Percentiles rank a stretch among this genome's conserved stretches.
Evolutionary conservation across 1,140 invertebrate species (phyloP).

Genomic region (Scaptodrosophila lebanonensis): DNA sequence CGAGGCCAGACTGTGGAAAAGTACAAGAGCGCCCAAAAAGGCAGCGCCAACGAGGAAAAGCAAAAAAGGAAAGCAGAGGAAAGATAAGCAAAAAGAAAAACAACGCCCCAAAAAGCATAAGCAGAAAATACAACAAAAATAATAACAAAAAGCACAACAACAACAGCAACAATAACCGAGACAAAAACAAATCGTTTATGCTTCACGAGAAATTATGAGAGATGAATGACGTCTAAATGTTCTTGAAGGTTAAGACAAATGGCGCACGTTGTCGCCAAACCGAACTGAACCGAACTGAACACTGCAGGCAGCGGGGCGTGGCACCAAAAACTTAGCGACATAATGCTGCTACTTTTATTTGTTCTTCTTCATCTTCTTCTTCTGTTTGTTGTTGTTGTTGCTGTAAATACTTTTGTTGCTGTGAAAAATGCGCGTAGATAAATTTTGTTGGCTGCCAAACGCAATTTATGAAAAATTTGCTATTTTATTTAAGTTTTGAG

Average conservation of each 20-base stretch:
- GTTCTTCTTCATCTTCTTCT: too few relatives aligned
- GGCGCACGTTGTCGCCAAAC: slow-evolving; percentile 53
- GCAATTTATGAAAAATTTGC: slow-evolving; percentile 7
- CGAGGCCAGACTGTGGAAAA: slow-evolving; percentile 45
- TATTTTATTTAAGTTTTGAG: too few relatives aligned
- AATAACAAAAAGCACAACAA: slow-evolving; percentile 1
- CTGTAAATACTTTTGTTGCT: background rate
- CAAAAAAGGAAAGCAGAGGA: background rate
- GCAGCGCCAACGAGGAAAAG: too few relatives aligned
- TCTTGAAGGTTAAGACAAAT: slow-evolving; percentile 73
- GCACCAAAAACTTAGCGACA: slow-evolving; percentile 21
- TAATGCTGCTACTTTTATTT: too few relatives aligned
- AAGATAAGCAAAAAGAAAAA: background rate
- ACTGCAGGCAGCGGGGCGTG: too few relatives aligned
- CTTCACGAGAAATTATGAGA: slow-evolving; percentile 61
- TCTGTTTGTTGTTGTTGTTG: too few relatives aligned
- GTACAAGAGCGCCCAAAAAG: slow-evolving; percentile 29
- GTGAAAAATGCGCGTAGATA: slow-evolving; percentile 47
- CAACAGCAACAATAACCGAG: slow-evolving; percentile 8
- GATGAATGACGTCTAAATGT: slow-evolving; percentile 74
- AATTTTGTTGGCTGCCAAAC: slow-evolving; percentile 44
- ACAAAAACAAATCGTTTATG: slow-evolving; percentile 47
- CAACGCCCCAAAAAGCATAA: slow-evolving; percentile 25
- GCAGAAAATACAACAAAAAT: slow-evolving; percentile 21
- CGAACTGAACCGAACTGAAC: too few relatives aligned